These are phyloP conservation scores for Dolichomitus sp. DNA, from an alignment of 2,888 invertebrate genomes.

Conservation along the genomic window DNA sequence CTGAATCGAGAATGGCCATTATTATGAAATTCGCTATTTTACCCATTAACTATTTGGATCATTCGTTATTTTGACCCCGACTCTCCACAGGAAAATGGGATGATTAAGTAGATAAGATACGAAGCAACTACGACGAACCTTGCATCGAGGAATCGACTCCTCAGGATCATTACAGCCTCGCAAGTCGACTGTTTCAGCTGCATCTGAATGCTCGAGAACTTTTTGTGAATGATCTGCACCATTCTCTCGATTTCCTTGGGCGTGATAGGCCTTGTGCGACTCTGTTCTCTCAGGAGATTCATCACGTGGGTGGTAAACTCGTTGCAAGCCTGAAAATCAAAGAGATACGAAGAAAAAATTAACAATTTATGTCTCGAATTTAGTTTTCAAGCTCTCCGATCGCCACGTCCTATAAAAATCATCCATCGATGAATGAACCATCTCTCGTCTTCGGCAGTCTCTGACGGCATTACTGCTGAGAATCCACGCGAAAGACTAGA, in stretches of 20 bases:
- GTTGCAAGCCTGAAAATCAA: conserved; percentile 94
- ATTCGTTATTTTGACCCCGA: too few relatives aligned
- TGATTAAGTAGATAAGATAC: neutral
- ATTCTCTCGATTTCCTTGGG: conserved; percentile 99
- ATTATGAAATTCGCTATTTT: too few relatives aligned
- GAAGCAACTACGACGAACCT: conserved; percentile 85
- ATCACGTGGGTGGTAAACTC: conserved; percentile 99
- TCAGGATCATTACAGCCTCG: conserved; percentile 99
- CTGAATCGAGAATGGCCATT: too few relatives aligned
- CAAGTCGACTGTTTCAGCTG: conserved; percentile 99
- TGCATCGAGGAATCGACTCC: conserved; percentile 93
- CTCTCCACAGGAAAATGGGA: conserved; percentile 6
- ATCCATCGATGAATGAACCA: conserved; percentile 57
- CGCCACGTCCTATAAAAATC: neutral
- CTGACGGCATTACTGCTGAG: conserved; percentile 15
- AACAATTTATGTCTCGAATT: neutral
- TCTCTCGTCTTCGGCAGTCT: conserved; percentile 26
- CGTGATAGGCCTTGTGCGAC: conserved; percentile 98
- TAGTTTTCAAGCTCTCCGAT: neutral
- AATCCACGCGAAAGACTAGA: conserved; percentile 29
- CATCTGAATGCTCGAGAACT: conserved; percentile 99
- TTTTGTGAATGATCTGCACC: conserved; percentile 99
- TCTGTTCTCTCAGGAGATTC: conserved; percentile 98
- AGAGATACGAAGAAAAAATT: conserved; percentile 24
- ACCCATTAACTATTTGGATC: too few relatives aligned